Percentiles rank a stretch among this genome's conserved stretches.
phyloP scores from a whole-genome alignment of 2,888 invertebrate genomes.

The Brachynemurus nebulosus region DNA sequence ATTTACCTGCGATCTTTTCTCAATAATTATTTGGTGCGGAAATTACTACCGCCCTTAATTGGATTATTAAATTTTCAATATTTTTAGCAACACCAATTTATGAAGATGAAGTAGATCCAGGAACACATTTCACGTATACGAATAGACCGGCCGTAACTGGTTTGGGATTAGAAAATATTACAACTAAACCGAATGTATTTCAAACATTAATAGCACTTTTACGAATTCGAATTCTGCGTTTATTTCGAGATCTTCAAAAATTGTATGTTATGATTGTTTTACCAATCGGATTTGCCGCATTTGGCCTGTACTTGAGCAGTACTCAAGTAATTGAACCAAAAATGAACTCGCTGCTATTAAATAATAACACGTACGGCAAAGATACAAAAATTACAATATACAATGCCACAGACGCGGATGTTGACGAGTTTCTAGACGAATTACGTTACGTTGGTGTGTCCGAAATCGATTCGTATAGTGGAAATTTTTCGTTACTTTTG shows the following conservation, averaged over 20 bases:
- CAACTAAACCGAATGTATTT: constrained; percentile 44
- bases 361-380: constrained; percentile 45
- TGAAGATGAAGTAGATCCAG: constrained; percentile 7
- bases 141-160: constrained; percentile 40
- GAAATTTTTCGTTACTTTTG: constrained; percentile 48
- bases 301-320: constrained; percentile 48
- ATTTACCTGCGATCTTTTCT: too few species aligned
- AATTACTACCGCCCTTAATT: too few species aligned
- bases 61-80: too few species aligned
- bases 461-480: constrained; percentile 41
- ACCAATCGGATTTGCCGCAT: constrained; percentile 51
- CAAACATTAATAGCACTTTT: constrained; percentile 54
- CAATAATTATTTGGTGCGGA: too few species aligned
- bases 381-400: constrained; percentile 46
- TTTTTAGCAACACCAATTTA: constrained; percentile 11
- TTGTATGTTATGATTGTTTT: constrained; percentile 60
- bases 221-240: constrained; percentile 46
- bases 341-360: constrained; percentile 46
- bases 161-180: constrained; percentile 46
- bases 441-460: constrained; percentile 27
- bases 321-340: constrained; percentile 47
- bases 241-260: constrained; percentile 56
- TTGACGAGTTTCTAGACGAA: constrained; percentile 27
- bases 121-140: constrained; percentile 17
- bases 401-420: constrained; percentile 34